Conservation (phyloP, 1,140 invertebrate genomes). For the Philopotamus ludificatus region DNA sequence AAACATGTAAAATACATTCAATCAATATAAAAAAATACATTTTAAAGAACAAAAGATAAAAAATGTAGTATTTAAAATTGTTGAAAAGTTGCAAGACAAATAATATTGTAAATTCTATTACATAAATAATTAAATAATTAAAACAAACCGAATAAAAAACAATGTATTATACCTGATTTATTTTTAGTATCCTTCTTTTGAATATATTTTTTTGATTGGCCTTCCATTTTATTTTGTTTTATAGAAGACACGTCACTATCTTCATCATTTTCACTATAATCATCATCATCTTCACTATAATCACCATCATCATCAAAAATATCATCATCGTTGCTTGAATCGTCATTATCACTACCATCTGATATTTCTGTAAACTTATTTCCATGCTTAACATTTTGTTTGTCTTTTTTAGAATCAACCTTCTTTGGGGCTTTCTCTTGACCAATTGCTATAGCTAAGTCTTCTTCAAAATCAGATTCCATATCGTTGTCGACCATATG, state of each 20-base stretch:
- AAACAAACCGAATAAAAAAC: neutral
- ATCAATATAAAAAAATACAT: neutral
- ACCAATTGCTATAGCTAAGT: slow-evolving; percentile 57
- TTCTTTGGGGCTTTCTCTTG: slow-evolving; percentile 47
- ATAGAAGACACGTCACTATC: slow-evolving; percentile 26
- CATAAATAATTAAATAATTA: neutral
- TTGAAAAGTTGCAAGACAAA: too few relatives aligned
- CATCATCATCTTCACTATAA: slow-evolving; percentile 37
- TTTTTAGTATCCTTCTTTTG: too few relatives aligned
- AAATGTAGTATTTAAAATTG: neutral
- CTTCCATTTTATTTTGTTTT: slow-evolving; percentile 27
- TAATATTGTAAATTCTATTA: neutral
- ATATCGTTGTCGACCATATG: slow-evolving; percentile 60
- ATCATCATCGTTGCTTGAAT: slow-evolving; percentile 38
- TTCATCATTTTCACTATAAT: slow-evolving; percentile 42
- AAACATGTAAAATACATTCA: neutral
- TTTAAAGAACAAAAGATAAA: neutral
- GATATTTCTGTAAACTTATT: slow-evolving; percentile 34
- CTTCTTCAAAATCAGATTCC: slow-evolving; percentile 67
- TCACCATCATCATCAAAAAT: slow-evolving; percentile 42
- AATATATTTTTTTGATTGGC: slow-evolving; percentile 7
- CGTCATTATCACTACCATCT: slow-evolving; percentile 34
- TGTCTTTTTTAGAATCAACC: slow-evolving; percentile 43
- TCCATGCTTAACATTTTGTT: slow-evolving; percentile 24
- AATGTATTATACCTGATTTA: neutral